Conservation (phyloP, 2,113 vertebrate genomes). For the Megalops atlanticus region DNA sequence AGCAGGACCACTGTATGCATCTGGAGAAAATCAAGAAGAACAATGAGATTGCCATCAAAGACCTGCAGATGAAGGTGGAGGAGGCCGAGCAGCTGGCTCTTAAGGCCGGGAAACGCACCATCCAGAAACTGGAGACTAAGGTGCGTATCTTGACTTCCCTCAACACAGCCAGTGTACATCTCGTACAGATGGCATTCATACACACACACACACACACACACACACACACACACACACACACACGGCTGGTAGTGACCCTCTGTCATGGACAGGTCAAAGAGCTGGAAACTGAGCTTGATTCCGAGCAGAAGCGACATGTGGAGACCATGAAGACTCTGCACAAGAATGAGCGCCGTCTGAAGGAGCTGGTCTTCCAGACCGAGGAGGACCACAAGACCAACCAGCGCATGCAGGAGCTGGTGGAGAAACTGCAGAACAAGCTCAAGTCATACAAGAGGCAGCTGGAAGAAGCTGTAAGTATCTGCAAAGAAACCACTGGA, state of each 20-base stretch:
- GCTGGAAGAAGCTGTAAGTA: constrained; percentile 59
- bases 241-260: background rate
- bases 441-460: constrained; percentile 68
- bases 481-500: background rate
- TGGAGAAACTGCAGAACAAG: constrained; percentile 71
- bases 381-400: constrained; percentile 72
- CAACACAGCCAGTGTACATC: background rate
- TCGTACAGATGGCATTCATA: background rate
- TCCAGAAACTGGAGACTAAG: constrained; percentile 68
- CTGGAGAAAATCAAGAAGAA: constrained; percentile 79
- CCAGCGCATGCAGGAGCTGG: constrained; percentile 65
- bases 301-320: constrained; percentile 61
- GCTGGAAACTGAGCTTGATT: constrained; percentile 62
- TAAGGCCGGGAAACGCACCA: constrained; percentile 59
- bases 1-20: constrained; percentile 69
- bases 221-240: background rate
- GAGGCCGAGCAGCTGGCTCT: constrained; percentile 66
- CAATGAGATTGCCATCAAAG: constrained; percentile 69
- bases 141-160: constrained; percentile 41
- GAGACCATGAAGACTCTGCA: constrained; percentile 64
- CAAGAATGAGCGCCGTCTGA: constrained; percentile 63
- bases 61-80: constrained; percentile 67
- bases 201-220: constrained; percentile 12
- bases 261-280: constrained; percentile 61
- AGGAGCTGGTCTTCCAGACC: constrained; percentile 68